Evolutionary conservation across 1,140 invertebrate genomes (phyloP).

Genomic region (Rhysida immarginata): DNA sequence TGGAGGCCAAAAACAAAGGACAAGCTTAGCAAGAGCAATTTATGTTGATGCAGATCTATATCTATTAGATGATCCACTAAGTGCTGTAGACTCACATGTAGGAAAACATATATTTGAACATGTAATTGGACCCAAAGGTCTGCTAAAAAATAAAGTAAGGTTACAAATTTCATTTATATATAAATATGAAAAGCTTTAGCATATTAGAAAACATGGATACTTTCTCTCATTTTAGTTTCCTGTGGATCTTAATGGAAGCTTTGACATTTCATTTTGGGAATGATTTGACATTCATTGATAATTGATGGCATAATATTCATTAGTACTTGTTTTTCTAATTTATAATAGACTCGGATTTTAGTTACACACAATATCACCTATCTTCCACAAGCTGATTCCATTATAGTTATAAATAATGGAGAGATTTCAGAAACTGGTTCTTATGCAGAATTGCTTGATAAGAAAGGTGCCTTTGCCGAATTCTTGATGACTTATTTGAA

Average conservation of each 20-base stretch:
- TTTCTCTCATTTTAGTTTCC: no score
- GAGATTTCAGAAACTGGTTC: constrained; percentile 32
- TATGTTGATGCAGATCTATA: no score
- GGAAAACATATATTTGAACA: no score
- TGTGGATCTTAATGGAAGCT: neutral
- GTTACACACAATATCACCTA: constrained; percentile 28
- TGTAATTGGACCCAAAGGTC: constrained; percentile 59
- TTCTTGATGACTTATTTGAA: constrained; percentile 20
- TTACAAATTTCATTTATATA: neutral
- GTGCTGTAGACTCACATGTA: no score
- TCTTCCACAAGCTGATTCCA: constrained; percentile 33
- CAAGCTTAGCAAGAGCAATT: no score
- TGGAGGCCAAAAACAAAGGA: no score
- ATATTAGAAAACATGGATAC: no score
- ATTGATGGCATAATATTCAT: neutral
- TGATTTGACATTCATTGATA: no score
- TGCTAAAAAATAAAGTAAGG: constrained; percentile 49
- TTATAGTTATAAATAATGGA: constrained; percentile 35
- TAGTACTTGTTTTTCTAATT: no score
- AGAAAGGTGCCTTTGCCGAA: constrained; percentile 29
- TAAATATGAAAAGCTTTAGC: no score
- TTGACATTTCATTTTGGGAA: neutral
- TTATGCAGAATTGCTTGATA: constrained; percentile 29
- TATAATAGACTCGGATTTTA: constrained; percentile 24
- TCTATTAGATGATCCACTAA: no score